Percentiles rank a stretch among this genome's conserved stretches.
phyloP scores from a whole-genome alignment of 1,140 invertebrate genomes.

The Choristoneura fumiferana region DNA sequence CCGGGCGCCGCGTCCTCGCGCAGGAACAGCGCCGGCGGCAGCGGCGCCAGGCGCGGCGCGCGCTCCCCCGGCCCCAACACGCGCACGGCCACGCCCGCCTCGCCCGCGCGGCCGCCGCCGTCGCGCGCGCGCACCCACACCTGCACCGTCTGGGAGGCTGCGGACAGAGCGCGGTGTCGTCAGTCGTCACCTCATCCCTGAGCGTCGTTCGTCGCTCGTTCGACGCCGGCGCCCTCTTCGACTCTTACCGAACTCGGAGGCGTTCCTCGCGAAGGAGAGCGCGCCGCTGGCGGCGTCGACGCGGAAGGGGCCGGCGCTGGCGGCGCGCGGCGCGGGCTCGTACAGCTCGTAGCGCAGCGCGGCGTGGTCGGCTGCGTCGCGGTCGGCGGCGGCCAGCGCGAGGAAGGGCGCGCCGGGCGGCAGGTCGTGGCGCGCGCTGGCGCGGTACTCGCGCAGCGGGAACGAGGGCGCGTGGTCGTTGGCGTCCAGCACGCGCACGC shows the following conservation, averaged over 20 bases:
- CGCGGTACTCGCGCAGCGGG: constrained; percentile 86
- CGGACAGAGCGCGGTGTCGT: constrained; percentile 48
- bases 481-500: constrained; percentile 90
- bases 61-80: constrained; percentile 84
- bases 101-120: constrained; percentile 84
- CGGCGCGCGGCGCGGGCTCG: constrained; percentile 79
- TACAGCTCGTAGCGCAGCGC: constrained; percentile 87
- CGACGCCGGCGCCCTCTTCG: too few relatives aligned
- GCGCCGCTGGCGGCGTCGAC: constrained; percentile 85
- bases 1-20: constrained; percentile 84
- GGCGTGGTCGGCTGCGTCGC: constrained; percentile 84
- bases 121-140: constrained; percentile 94
- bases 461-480: constrained; percentile 96
- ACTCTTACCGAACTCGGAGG: not conserved
- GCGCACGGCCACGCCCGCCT: constrained; percentile 87
- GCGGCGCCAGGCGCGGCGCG: constrained; percentile 86
- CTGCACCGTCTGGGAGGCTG: constrained; percentile 90
- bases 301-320: constrained; percentile 81
- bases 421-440: constrained; percentile 73
- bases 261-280: constrained; percentile 80
- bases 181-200: too few relatives aligned
- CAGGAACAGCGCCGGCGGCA: constrained; percentile 87
- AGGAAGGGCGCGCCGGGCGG: constrained; percentile 84
- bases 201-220: too few relatives aligned
- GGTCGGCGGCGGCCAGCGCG: constrained; percentile 74